Evolutionary conservation across 64 coral and sea anemone species (phyloP), one percentile per base, ranked within the genome.

Genomic region (Montipora capricornis): DNA sequence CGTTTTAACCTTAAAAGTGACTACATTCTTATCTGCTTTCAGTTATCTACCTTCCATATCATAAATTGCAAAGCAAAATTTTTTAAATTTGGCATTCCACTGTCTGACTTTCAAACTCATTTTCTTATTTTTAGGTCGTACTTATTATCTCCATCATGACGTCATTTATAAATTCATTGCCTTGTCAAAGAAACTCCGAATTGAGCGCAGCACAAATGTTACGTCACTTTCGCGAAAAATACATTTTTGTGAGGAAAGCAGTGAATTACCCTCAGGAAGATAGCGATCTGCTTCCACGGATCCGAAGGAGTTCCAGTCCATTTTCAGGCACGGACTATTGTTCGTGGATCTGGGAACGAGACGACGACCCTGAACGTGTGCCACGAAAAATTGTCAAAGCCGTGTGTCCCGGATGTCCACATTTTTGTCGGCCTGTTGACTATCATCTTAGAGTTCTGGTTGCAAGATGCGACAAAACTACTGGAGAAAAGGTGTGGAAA

Each of bases 381-480:
- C 82, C 82, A 19, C 82, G 66, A 49, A 86, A 3, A 5, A 20
- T 86, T 8, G 66, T 86, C 46, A 86, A 86, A 50, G 82, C 82
- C 48, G 44, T 22, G n/a, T 86, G 82, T 86, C 62, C 64, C 2
- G 64, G 82, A 86, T 86, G 82, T 52, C 2, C 2, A 8, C 82
- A 86, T 49, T 73, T 71, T 73, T 86, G 82, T 71, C 62, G 44
- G 3, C 46, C 82, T 86, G 82, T 86, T 8, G n/a, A 49, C 19
- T 86, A 86, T 71, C 29, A 70, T 12, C 82, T 71, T 8, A 86
- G 15, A 11, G 82, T 86, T 4, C 66, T 86, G 1, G 19, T 86
- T 8, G 16, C 62, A 73, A 86, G 67, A 86, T 86, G 82, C 10
- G 82, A 86, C 66, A 86, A 70, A 73, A 86, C 62, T 5, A 86